Evolutionary conservation across 1,140 invertebrate genomes (phyloP).

Genomic region (Drosophila rhopaloa): DNA sequence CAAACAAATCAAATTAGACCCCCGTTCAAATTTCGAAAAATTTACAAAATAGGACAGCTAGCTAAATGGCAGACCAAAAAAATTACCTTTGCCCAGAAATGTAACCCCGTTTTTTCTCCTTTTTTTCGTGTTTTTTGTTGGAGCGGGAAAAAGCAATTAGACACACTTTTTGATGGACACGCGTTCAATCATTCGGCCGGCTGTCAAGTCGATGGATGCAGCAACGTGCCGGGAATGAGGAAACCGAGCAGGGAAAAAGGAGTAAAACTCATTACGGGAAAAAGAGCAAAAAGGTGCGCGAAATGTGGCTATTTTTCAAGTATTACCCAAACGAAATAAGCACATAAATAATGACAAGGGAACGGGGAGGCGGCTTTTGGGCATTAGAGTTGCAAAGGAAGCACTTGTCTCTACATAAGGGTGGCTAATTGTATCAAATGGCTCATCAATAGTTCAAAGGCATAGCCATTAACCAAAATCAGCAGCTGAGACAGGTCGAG

Average conservation of each 20-base stretch:
- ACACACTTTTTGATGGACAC: constrained; percentile 79
- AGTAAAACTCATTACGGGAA: constrained; percentile 64
- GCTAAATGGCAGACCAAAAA: constrained; percentile 52
- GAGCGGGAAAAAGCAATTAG: constrained; percentile 76
- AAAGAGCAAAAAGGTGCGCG: constrained; percentile 59
- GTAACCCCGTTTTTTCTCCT: constrained; percentile 53
- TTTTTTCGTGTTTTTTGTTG: constrained; percentile 12
- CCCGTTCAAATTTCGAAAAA: constrained; percentile 42
- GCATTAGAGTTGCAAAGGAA: neutral
- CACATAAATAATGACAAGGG: constrained; percentile 65
- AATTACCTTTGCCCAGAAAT: constrained; percentile 70
- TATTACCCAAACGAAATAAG: constrained; percentile 53
- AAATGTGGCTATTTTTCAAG: constrained; percentile 73
- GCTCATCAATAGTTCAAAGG: constrained; percentile 80
- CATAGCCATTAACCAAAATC: constrained; percentile 48
- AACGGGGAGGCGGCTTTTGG: neutral
- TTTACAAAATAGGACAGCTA: constrained; percentile 41
- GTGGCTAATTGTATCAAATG: constrained; percentile 71
- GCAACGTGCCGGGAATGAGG: constrained; percentile 64
- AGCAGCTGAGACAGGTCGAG: constrained; percentile 43
- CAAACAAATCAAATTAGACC: constrained; percentile 39
- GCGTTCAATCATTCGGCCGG: constrained; percentile 78
- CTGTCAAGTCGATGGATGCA: constrained; percentile 71
- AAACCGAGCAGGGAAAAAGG: constrained; percentile 28
- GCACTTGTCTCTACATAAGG: constrained; percentile 34